Conservation (phyloP, 2,113 vertebrate species). For the Jacana jacana region DNA sequence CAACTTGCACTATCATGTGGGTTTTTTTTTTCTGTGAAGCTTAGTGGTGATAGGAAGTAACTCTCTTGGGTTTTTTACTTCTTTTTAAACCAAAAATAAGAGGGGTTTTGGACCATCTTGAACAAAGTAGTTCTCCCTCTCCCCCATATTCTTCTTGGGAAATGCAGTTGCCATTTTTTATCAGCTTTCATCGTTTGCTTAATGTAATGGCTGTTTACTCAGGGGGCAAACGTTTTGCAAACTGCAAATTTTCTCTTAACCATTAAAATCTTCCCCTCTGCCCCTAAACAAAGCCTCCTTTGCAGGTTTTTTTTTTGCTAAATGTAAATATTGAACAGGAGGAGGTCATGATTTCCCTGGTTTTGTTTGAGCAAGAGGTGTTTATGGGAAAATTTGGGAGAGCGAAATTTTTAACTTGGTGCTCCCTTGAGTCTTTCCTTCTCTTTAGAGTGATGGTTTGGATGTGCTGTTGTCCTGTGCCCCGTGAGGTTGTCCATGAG, state of each 20-base stretch:
- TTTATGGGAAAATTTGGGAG: neutral
- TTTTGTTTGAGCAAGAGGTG: neutral
- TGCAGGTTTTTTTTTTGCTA: neutral
- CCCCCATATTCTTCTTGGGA: neutral
- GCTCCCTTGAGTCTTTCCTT: neutral
- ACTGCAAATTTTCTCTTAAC: neutral
- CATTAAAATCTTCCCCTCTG: neutral
- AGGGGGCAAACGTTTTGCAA: neutral
- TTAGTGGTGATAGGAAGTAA: neutral
- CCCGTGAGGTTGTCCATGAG: rapidly evolving
- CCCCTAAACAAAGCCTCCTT: neutral
- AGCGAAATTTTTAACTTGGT: neutral
- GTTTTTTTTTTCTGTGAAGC: neutral
- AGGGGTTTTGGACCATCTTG: neutral
- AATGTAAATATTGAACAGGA: constrained; percentile 2
- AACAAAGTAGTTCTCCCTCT: neutral
- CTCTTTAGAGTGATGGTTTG: neutral
- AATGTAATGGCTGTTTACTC: neutral
- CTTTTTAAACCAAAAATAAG: neutral
- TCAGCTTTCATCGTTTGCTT: neutral
- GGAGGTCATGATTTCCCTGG: neutral
- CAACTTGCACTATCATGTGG: neutral
- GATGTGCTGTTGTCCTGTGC: rapidly evolving
- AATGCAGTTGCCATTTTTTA: neutral
- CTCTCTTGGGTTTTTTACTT: neutral